Evolutionary conservation across 1,140 invertebrate species (phyloP), one percentile per base, ranked within the genome.

Genomic region (Drosophila subobscura): DNA sequence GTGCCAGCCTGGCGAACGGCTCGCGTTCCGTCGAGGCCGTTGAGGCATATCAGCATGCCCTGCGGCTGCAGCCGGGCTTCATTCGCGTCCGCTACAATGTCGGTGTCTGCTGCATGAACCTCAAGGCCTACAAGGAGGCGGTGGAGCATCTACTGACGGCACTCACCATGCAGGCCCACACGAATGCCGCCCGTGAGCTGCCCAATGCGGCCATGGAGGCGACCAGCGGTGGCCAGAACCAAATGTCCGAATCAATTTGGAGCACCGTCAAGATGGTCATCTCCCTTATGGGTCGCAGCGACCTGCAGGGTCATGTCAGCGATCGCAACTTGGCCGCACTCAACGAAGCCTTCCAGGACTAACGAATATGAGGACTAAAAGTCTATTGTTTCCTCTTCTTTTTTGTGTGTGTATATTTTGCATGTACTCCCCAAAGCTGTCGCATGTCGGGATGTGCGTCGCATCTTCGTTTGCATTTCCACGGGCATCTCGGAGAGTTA

Each of bases 21-120:
- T 96, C 96, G 49, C 94, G 95, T 53, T 97, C 98, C 16, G 98
- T 98, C 89, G 97, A 99, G 93, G 98, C 99, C 14, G 96, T 99
- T 16, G 95, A 97, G 77, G 98, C 98, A 0, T 99, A 99, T 92
- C 95, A 97, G 85, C 94, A 95, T 85, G 98, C 99, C 46, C 92
- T 99, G 22, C 94, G 96, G 90, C 92, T 99, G 25, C 95, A 96
- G 53, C 99, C 99, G 3, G 98, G 98, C 12, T 99, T 98, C 91
- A 98, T 99, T 68, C 94, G 99, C 53, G 98, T 98, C 16, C 94
- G 99, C 73, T 99, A 99, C 89, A 99, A 99, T 93, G 95, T 99
- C 54, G 99, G 98, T 6, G 99, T 99, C 50, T 97, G 97, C 56
- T 99, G 98, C 91, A 97, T 99, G 90, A 99, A 99, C 93, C 93